These are phyloP conservation scores for Montipora efflorescens DNA, from an alignment of 64 coral and sea anemone genomes.

Conservation along the genomic window DNA sequence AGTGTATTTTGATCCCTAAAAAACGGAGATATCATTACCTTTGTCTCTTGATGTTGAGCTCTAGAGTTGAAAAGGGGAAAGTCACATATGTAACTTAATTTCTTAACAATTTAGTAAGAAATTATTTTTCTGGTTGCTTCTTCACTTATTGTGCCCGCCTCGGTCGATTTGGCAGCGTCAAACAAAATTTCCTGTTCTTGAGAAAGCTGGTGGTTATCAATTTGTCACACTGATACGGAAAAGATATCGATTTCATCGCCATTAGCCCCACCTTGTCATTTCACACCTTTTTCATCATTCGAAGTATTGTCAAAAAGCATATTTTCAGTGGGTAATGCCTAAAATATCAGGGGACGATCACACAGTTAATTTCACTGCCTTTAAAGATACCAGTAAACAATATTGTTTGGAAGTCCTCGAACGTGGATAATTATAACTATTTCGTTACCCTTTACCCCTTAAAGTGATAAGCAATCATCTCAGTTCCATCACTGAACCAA, in stretches of 20 bases:
- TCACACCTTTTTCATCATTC: neutral
- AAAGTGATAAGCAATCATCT: neutral
- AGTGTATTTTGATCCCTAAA: neutral
- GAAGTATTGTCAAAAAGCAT: neutral
- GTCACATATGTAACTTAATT: too few relatives aligned
- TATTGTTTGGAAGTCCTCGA: neutral
- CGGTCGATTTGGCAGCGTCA: too few relatives aligned
- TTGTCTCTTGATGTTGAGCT: neutral
- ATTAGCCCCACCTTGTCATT: neutral
- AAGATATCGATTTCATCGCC: slow-evolving; percentile 16
- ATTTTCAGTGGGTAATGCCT: too few relatives aligned
- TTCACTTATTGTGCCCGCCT: too few relatives aligned
- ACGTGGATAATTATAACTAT: neutral
- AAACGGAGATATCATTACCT: neutral
- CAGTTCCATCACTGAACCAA: neutral
- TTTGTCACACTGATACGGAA: neutral
- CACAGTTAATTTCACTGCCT: neutral
- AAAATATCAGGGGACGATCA: too few relatives aligned
- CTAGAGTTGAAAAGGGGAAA: neutral
- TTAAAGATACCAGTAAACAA: neutral
- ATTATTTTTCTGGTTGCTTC: too few relatives aligned
- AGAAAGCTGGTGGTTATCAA: neutral
- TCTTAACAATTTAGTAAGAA: too few relatives aligned
- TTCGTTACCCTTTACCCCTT: neutral
- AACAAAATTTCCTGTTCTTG: neutral